Evolutionary conservation across 1,140 invertebrate species (phyloP).

Genomic region (Leptoteleia sp.): DNA sequence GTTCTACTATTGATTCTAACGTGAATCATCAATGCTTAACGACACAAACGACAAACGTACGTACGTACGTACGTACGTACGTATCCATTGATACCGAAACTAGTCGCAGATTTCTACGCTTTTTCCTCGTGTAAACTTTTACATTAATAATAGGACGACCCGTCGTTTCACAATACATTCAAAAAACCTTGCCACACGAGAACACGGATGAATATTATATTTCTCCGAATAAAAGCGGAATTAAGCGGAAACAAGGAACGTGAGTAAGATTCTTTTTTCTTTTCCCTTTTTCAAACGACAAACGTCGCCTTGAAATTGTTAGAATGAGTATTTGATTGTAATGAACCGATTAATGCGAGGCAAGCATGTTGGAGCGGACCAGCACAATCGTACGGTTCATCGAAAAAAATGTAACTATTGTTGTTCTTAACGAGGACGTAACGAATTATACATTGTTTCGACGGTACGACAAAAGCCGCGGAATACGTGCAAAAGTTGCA

Average conservation of each 20-base stretch:
- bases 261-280: too few relatives aligned
- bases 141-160: slow-evolving; percentile 5
- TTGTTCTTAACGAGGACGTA: slow-evolving; percentile 63
- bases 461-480: slow-evolving; percentile 44
- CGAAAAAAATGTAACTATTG: slow-evolving; percentile 52
- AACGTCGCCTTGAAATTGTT: not conserved
- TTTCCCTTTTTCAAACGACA: too few relatives aligned
- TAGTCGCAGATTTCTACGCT: not conserved
- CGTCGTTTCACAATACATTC: slow-evolving; percentile 13
- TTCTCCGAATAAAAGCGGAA: too few relatives aligned
- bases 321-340: not conserved
- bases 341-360: slow-evolving; percentile 1
- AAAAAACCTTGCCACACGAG: too few relatives aligned
- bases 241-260: too few relatives aligned
- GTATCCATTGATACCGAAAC: too few relatives aligned
- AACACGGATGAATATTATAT: too few relatives aligned
- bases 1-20: slow-evolving; percentile 11
- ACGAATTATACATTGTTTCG: slow-evolving; percentile 66
- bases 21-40: slow-evolving; percentile 21
- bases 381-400: slow-evolving; percentile 7
- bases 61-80: not conserved
- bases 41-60: slow-evolving; percentile 11
- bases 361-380: slow-evolving; percentile 17
- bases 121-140: slow-evolving; percentile 19
- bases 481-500: slow-evolving; percentile 55